Percentiles rank a stretch among this genome's conserved stretches.
phyloP scores from a whole-genome alignment of 2,888 invertebrate genomes.

The Pachymerium ferrugineum region DNA sequence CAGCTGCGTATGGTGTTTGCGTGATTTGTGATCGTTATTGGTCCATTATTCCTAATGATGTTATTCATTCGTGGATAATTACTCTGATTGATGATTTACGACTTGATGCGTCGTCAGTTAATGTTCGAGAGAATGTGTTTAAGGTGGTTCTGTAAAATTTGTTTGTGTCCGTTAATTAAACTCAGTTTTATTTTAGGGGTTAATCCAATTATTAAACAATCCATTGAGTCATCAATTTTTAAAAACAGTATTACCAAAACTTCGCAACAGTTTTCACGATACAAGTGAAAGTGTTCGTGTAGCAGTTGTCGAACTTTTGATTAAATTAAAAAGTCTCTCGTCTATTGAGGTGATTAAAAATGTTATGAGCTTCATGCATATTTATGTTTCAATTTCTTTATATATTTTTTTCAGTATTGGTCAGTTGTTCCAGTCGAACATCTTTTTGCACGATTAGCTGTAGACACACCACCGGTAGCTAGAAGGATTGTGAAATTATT shows the following conservation, averaged over 20 bases:
- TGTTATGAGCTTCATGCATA: neutral
- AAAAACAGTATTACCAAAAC: neutral
- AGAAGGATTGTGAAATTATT: constrained; percentile 5
- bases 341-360: neutral
- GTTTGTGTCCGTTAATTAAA: neutral
- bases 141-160: neutral
- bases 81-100: neutral
- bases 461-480: neutral
- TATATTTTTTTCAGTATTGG: constrained; percentile 3
- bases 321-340: neutral
- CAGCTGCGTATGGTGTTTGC: neutral
- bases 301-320: neutral
- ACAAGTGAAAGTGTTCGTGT: neutral
- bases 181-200: neutral
- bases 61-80: neutral
- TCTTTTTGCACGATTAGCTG: neutral
- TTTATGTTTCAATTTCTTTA: neutral
- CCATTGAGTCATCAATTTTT: neutral
- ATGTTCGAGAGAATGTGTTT: neutral
- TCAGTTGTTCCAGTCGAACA: neutral
- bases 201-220: neutral
- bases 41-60: neutral
- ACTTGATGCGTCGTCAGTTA: neutral
- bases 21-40: neutral
- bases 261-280: neutral